A percentile compares a stretch with the other conserved stretches of the same genome.
Conservation (phyloP, 2,113 vertebrate species). For the Centrocercus urophasianus region DNA sequence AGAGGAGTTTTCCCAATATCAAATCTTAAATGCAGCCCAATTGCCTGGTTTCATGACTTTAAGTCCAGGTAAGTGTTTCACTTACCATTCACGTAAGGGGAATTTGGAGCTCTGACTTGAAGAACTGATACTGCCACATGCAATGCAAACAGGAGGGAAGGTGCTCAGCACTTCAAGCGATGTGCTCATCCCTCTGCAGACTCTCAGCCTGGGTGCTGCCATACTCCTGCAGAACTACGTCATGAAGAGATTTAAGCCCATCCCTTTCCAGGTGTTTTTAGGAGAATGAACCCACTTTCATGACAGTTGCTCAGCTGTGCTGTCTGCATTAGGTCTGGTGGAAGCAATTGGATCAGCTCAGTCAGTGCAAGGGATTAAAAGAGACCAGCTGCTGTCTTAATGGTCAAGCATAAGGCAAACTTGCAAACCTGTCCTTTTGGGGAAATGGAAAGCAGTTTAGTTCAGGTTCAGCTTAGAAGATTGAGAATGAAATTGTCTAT, state of each 20-base stretch:
- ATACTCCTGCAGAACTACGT: neutral
- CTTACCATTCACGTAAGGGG: neutral
- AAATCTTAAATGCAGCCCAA: neutral
- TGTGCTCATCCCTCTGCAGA: neutral
- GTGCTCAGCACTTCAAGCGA: neutral
- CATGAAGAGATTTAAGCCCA: neutral
- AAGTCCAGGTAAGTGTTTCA: neutral
- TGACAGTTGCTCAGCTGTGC: conserved; percentile 13
- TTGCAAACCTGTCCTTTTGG: conserved; percentile 42
- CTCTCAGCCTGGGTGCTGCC: rapidly evolving
- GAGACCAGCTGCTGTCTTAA: conserved; percentile 49
- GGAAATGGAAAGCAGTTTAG: conserved; percentile 46
- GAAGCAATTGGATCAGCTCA: conserved; percentile 31
- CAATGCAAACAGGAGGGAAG: neutral
- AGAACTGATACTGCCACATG: neutral
- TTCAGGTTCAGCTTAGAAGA: conserved; percentile 28
- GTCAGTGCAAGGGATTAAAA: conserved; percentile 44
- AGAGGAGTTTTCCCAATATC: no score
- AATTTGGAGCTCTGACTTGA: neutral
- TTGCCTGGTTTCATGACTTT: neutral
- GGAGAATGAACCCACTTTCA: neutral
- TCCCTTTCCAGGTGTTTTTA: neutral
- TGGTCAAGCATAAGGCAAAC: conserved; percentile 38
- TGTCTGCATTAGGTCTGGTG: neutral
- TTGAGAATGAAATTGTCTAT: neutral